phyloP scores from a whole-genome alignment of 2,113 vertebrate genomes.

The Xyliphius kryptos region DNA sequence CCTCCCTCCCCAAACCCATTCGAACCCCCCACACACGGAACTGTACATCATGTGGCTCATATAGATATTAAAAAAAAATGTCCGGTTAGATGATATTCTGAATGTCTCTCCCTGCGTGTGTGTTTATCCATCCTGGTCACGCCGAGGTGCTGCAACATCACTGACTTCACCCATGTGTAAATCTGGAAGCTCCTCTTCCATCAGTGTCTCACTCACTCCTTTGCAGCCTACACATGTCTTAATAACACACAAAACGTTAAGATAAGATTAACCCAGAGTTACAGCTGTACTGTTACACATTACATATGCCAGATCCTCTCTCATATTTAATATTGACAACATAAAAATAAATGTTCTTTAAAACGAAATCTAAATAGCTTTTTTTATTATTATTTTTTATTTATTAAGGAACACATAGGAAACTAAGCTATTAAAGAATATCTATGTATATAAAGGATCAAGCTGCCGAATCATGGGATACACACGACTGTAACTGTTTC shows the following conservation, averaged over 20 bases:
- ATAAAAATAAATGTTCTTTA: no score
- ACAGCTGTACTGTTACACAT: no score
- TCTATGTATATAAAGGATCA: no score
- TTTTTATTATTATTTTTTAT: no score
- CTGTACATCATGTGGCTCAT: background rate
- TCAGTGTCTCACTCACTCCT: conserved; percentile 45
- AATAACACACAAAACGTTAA: conserved; percentile 15
- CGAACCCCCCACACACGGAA: background rate
- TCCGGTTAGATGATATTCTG: no score
- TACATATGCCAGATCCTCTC: no score
- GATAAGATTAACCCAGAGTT: background rate
- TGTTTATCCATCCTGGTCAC: conserved; percentile 39
- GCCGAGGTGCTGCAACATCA: conserved; percentile 46
- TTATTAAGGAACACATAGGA: no score
- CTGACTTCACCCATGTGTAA: conserved; percentile 64
- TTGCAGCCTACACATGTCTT: conserved; percentile 81
- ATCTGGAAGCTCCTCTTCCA: conserved; percentile 61
- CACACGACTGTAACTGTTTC: no score
- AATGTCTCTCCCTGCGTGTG: background rate
- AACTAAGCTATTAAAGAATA: no score
- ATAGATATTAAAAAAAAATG: background rate
- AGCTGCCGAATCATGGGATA: no score
- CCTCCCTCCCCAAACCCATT: background rate
- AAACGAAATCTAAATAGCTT: no score
- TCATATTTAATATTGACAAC: no score